phyloP scores from a whole-genome alignment of 2,888 invertebrate species.

The Peribatodes rhomboidaria region DNA sequence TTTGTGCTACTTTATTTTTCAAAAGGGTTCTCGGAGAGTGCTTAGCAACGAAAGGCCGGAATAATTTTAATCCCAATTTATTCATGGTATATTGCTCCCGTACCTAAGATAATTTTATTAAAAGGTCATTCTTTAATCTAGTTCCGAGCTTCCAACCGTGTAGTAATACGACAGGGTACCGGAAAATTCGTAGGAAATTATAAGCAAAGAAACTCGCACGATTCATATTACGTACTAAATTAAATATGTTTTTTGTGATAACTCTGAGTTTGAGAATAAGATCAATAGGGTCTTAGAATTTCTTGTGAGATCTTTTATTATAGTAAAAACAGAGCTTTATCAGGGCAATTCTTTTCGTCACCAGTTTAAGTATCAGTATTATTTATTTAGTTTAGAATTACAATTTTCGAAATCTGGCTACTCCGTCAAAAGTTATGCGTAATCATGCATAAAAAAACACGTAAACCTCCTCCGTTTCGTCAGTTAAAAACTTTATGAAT shows the following conservation, averaged over 20 bases:
- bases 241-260: background rate
- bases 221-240: background rate
- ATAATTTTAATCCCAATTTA: slow-evolving; percentile 19
- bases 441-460: too few relatives aligned
- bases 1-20: slow-evolving; percentile 25
- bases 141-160: slow-evolving; percentile 6
- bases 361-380: too few relatives aligned
- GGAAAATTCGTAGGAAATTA: slow-evolving; percentile 2
- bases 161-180: slow-evolving; percentile 3
- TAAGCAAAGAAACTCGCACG: background rate
- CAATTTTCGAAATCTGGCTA: too few relatives aligned
- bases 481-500: too few relatives aligned
- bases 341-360: too few relatives aligned
- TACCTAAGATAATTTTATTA: slow-evolving; percentile 22
- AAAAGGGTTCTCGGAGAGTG: slow-evolving; percentile 20
- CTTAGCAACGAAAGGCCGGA: slow-evolving; percentile 12
- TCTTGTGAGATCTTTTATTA: too few relatives aligned
- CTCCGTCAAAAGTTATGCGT: too few relatives aligned
- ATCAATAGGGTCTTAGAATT: too few relatives aligned
- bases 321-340: too few relatives aligned
- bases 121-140: slow-evolving; percentile 23
- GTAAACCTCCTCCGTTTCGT: too few relatives aligned
- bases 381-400: too few relatives aligned
- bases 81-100: slow-evolving; percentile 11
- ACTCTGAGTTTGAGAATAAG: background rate